Evolutionary conservation across 2,797 vertebrate species (phyloP).

Genomic region (Silurus lanzhouensis): DNA sequence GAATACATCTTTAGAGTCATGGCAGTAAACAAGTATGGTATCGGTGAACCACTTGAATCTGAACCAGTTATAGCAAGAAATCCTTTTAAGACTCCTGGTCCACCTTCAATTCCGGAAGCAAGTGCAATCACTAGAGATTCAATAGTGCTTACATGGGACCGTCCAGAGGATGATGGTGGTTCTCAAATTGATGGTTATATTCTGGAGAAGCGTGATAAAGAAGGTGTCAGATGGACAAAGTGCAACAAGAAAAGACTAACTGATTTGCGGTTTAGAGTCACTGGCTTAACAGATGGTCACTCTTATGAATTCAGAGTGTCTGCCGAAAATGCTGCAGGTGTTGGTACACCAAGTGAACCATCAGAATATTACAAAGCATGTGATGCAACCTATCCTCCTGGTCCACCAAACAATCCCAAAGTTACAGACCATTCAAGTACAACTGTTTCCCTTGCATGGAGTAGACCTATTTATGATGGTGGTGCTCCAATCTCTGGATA

Average conservation of each 20-base stretch:
- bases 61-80: constrained; percentile 90
- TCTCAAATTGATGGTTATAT: constrained; percentile 91
- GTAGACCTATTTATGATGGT: constrained; percentile 98
- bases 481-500: constrained; percentile 96
- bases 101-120: constrained; percentile 89
- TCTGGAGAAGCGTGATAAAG: constrained; percentile 96
- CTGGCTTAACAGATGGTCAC: constrained; percentile 91
- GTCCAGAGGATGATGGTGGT: constrained; percentile 90
- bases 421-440: constrained; percentile 88
- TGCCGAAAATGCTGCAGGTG: constrained; percentile 94
- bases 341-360: constrained; percentile 87
- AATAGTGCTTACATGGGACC: constrained; percentile 96
- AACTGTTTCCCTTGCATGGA: constrained; percentile 91
- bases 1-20: constrained; percentile 97
- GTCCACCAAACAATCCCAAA: constrained; percentile 96
- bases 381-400: constrained; percentile 95
- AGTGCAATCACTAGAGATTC: constrained; percentile 94
- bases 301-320: constrained; percentile 95
- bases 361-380: constrained; percentile 89
- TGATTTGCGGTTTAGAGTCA: constrained; percentile 92
- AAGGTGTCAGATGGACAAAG: constrained; percentile 94
- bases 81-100: constrained; percentile 86
- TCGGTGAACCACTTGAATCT: constrained; percentile 96
- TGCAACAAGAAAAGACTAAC: constrained; percentile 92
- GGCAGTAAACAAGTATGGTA: constrained; percentile 96